Conservation (phyloP, 2,888 invertebrate genomes). For the Phlogophora meticulosa region DNA sequence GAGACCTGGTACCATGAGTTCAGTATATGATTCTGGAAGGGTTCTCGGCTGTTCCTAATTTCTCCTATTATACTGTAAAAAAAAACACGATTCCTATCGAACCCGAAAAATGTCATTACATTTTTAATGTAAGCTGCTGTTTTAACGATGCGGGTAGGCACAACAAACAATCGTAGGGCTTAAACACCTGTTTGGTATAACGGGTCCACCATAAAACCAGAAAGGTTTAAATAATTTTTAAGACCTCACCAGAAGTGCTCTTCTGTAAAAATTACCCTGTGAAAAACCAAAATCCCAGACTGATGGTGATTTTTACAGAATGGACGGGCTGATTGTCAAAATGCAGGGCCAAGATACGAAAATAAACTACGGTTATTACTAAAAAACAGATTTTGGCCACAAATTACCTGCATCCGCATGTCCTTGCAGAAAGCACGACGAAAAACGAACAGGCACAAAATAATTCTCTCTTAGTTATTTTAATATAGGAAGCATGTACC, state of each 20-base stretch:
- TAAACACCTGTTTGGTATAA: background rate
- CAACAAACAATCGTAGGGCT: background rate
- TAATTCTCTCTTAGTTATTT: conserved; percentile 43
- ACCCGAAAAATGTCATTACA: no score
- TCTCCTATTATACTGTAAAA: no score
- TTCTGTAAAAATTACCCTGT: no score
- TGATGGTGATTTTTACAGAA: no score
- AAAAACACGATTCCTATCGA: no score
- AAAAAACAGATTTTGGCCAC: conserved; percentile 12
- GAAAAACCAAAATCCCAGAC: no score
- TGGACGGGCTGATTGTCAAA: no score
- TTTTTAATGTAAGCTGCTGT: no score
- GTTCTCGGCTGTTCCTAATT: no score
- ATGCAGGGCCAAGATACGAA: background rate
- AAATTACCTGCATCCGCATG: conserved; percentile 67
- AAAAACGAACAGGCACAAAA: conserved; percentile 47
- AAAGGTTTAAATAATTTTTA: background rate
- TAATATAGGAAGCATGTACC: conserved; percentile 50
- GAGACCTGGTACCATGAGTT: no score
- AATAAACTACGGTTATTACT: background rate
- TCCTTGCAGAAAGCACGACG: conserved; percentile 71
- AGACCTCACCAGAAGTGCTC: background rate
- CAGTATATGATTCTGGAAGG: no score
- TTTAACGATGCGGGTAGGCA: background rate
- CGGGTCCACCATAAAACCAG: background rate